Conservation (phyloP, 2,113 vertebrate genomes). For the Andinoacara biseriatus region DNA sequence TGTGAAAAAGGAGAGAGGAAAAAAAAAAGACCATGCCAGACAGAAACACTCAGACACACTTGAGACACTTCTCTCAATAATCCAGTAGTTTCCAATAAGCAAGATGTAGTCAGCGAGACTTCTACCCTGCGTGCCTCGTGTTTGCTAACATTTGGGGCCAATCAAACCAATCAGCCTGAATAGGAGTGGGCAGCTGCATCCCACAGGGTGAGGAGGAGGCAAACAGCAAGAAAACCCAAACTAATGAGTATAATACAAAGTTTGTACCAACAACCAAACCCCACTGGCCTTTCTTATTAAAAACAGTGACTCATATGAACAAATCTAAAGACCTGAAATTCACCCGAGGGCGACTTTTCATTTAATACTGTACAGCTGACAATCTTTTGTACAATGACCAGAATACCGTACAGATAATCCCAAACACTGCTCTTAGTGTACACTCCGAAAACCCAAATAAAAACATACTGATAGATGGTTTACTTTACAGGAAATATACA, state of each 20-base stretch:
- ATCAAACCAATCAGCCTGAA: slow-evolving; percentile 59
- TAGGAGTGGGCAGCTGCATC: slow-evolving; percentile 18
- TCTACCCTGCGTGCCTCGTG: slow-evolving; percentile 62
- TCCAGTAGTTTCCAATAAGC: slow-evolving; percentile 38
- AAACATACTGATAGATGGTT: slow-evolving; percentile 46
- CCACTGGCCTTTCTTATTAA: not conserved
- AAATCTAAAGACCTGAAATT: slow-evolving; percentile 44
- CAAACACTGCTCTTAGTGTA: slow-evolving; percentile 39
- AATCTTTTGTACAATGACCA: slow-evolving; percentile 60
- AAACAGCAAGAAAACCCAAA: slow-evolving; percentile 26
- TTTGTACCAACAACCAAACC: slow-evolving; percentile 6
- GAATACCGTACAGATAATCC: slow-evolving; percentile 64
- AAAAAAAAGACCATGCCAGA: not conserved
- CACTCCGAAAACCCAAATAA: slow-evolving; percentile 42
- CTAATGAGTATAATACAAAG: slow-evolving; percentile 39
- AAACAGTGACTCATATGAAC: slow-evolving; percentile 39
- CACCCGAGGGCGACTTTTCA: slow-evolving; percentile 41
- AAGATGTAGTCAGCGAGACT: slow-evolving; percentile 19
- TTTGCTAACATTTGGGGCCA: slow-evolving; percentile 45
- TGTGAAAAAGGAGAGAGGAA: not conserved
- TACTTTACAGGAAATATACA: slow-evolving; percentile 63
- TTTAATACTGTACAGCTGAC: slow-evolving; percentile 69
- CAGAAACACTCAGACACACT: slow-evolving; percentile 28
- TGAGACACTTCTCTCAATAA: slow-evolving; percentile 35
- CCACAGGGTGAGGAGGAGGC: slow-evolving; percentile 10